A percentile compares a stretch with the other conserved stretches of the same genome.
phyloP scores from a whole-genome alignment of 2,797 vertebrate genomes.

The Okamejei kenojei region DNA sequence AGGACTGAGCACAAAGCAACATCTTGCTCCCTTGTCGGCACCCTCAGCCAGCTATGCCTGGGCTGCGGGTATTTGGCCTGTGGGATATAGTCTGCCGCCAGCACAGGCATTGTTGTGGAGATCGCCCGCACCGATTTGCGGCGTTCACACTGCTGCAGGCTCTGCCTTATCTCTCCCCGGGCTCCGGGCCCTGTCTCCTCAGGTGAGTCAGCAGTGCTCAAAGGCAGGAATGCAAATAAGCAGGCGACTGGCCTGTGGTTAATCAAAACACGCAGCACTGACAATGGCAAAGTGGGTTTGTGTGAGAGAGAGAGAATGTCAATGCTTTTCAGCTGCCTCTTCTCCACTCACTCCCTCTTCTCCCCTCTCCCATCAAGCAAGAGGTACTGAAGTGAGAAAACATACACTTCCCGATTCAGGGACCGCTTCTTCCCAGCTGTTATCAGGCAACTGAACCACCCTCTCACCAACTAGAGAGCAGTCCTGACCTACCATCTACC shows the following conservation, averaged over 20 bases:
- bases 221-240: conserved; percentile 33
- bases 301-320: neutral
- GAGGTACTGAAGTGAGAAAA: no score
- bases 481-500: no score
- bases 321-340: neutral
- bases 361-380: neutral
- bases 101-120: neutral
- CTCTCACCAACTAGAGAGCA: no score
- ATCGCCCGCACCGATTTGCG: neutral
- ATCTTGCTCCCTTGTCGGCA: neutral
- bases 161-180: neutral
- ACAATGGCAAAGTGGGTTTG: neutral
- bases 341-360: neutral
- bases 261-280: neutral
- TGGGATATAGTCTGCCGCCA: neutral
- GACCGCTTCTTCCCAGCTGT: no score
- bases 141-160: neutral
- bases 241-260: neutral
- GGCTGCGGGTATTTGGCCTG: conserved; percentile 32
- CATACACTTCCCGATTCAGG: no score
- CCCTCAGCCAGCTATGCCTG: neutral
- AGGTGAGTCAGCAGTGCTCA: neutral
- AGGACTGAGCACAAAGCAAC: neutral
- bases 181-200: neutral
- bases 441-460: no score